Percentiles rank a stretch among this genome's conserved stretches.
phyloP scores from a whole-genome alignment of 2,113 vertebrate species.

The human region GRCh38 chr6:16627501-16628000 shows the following conservation, averaged over 20 bases:
- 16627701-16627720: no score
- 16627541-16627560: no score
- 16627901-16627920: accelerated
- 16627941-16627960: neutral
- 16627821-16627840: neutral
- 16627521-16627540: no score
- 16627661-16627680: no score
- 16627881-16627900: neutral
- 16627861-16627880: neutral
- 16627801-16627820: accelerated
- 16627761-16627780: neutral
- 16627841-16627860: accelerated
- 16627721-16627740: no score
- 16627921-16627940: neutral
- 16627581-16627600: no score
- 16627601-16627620: no score
- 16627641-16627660: no score
- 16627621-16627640: no score
- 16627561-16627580: no score
- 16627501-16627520: no score
- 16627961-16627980: neutral
- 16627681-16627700: no score
- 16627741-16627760: neutral
- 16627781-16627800: accelerated
- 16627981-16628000: neutral